Evolutionary conservation across 2,888 invertebrate species (phyloP).

Genomic region (Sceliomorpha sp.): DNA sequence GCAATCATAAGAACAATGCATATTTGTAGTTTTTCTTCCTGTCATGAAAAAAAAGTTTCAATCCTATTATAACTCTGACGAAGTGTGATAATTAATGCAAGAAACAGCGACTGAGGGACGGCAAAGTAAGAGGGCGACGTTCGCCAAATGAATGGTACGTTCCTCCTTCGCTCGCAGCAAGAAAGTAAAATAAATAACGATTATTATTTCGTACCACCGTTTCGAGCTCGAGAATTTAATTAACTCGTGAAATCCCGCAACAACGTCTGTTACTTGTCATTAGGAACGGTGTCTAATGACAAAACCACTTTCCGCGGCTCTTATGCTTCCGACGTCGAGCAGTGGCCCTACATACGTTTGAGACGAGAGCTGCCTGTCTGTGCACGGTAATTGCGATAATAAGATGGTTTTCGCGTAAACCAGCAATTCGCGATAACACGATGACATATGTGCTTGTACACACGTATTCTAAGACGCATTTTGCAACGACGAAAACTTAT

Average conservation of each 20-base stretch:
- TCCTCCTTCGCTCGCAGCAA: slow-evolving; percentile 24
- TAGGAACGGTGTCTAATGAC: slow-evolving; percentile 55
- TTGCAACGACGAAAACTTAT: not conserved
- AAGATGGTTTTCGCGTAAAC: slow-evolving; percentile 62
- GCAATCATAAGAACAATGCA: slow-evolving; percentile 8
- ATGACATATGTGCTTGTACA: slow-evolving; percentile 25
- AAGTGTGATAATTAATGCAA: slow-evolving; percentile 46
- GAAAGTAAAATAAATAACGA: slow-evolving; percentile 50
- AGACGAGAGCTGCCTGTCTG: slow-evolving; percentile 49
- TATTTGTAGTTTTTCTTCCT: slow-evolving; percentile 16
- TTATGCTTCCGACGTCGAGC: slow-evolving; percentile 50
- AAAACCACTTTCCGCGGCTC: slow-evolving; percentile 53
- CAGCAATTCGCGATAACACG: slow-evolving; percentile 37
- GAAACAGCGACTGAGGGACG: slow-evolving; percentile 9
- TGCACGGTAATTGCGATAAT: slow-evolving; percentile 66
- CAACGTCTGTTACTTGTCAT: slow-evolving; percentile 58
- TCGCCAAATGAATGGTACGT: slow-evolving; percentile 32
- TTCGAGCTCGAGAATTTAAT: slow-evolving; percentile 47
- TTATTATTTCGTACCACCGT: slow-evolving; percentile 47
- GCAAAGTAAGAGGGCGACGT: slow-evolving; percentile 16
- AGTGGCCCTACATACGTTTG: slow-evolving; percentile 34
- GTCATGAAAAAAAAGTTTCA: slow-evolving; percentile 14
- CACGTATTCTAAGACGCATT: slow-evolving; percentile 21
- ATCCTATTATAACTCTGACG: slow-evolving; percentile 22
- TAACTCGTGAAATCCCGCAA: slow-evolving; percentile 56